Evolutionary conservation across 2,797 vertebrate species (phyloP).

Genomic region (Ara ararauna): DNA sequence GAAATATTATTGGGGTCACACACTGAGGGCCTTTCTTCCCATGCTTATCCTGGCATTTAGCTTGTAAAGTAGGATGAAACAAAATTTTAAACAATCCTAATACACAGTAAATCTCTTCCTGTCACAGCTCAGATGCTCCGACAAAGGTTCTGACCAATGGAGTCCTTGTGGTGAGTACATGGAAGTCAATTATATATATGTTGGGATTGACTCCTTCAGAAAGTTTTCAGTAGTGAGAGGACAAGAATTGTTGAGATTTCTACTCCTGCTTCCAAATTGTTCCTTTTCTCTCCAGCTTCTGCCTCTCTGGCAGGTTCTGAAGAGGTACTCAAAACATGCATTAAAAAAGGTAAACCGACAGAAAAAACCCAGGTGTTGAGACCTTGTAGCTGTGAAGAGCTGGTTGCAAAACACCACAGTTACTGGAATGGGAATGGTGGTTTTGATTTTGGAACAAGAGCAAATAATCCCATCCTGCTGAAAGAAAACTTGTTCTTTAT

Average conservation of each 20-base stretch:
- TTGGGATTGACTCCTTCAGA: background rate
- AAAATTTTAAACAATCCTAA: background rate
- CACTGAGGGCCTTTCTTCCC: background rate
- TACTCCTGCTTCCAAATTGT: background rate
- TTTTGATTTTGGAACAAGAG: background rate
- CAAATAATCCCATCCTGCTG: background rate
- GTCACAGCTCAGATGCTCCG: slow-evolving; percentile 73
- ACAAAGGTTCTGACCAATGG: slow-evolving; percentile 80
- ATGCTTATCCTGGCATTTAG: background rate
- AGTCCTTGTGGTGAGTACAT: slow-evolving; percentile 80
- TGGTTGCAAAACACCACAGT: background rate
- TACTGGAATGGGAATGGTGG: background rate
- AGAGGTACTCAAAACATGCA: background rate
- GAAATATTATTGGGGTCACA: background rate
- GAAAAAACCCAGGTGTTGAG: background rate
- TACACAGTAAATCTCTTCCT: background rate
- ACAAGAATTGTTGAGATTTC: background rate
- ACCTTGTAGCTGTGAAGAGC: background rate
- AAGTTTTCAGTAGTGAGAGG: background rate
- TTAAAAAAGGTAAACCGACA: background rate
- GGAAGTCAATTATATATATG: background rate
- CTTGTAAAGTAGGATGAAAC: background rate
- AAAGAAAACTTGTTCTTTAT: background rate
- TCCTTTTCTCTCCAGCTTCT: background rate
- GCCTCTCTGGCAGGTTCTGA: background rate